Conservation (phyloP, 2,888 invertebrate species). For the Empis stercorea region DNA sequence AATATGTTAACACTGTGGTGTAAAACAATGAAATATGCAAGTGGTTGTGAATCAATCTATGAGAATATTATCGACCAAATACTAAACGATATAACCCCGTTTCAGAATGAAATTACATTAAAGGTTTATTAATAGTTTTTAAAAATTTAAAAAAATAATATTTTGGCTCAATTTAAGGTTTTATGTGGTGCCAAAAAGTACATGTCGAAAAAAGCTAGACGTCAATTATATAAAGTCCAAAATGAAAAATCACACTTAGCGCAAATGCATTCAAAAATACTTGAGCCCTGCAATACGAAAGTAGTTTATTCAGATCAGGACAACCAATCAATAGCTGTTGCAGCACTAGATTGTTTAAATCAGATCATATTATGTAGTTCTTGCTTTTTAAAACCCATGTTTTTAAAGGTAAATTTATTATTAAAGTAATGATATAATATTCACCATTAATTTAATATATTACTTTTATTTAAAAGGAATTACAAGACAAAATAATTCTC, state of each 20-base stretch:
- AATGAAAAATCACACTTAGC: constrained; percentile 22
- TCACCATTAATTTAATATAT: too few species aligned
- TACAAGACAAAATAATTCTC: constrained; percentile 19
- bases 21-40: constrained; percentile 19
- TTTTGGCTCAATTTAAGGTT: constrained; percentile 16
- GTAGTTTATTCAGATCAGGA: constrained; percentile 15
- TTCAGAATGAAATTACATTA: constrained; percentile 19
- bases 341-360: constrained; percentile 19
- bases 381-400: constrained; percentile 18
- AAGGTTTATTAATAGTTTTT: constrained; percentile 12
- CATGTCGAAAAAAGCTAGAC: constrained; percentile 27
- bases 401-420: constrained; percentile 16
- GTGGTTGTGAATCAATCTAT: constrained; percentile 18
- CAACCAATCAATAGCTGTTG: constrained; percentile 17
- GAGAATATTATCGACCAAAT: constrained; percentile 20
- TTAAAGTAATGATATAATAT: neutral
- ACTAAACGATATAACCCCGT: constrained; percentile 20
- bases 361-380: constrained; percentile 14
- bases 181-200: constrained; percentile 22
- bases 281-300: constrained; percentile 16
- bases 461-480: constrained; percentile 11
- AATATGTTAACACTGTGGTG: constrained; percentile 21
- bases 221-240: constrained; percentile 24
- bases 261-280: constrained; percentile 17
- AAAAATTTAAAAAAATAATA: neutral